Evolutionary conservation across 2,113 vertebrate genomes (phyloP).

Genomic region (Aspiorhynchus laticeps): DNA sequence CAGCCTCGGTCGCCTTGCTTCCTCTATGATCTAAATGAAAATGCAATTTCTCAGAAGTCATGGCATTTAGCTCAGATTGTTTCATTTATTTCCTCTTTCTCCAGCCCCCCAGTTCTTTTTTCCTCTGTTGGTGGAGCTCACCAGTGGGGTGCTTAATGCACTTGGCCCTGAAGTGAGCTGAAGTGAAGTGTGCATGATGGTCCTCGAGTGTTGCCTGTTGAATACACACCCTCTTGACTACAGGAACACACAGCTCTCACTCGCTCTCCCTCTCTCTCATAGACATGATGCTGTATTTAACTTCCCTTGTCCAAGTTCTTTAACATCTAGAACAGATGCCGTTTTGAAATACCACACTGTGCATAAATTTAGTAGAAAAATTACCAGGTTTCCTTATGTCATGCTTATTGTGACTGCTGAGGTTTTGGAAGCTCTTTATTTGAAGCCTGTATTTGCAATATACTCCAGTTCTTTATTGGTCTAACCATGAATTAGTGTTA

Average conservation of each 20-base stretch:
- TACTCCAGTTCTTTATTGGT: background rate
- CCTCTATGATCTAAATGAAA: conserved; percentile 76
- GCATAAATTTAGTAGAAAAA: conserved; percentile 15
- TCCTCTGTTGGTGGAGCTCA: conserved; percentile 58
- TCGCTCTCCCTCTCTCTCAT: conserved; percentile 2
- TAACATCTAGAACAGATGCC: conserved; percentile 9
- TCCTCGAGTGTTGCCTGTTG: conserved; percentile 40
- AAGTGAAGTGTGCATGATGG: conserved; percentile 56
- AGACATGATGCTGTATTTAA: background rate
- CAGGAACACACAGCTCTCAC: background rate
- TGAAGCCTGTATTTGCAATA: conserved; percentile 12
- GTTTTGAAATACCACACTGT: background rate
- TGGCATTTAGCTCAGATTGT: conserved; percentile 37
- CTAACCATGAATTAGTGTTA: background rate
- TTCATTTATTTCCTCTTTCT: conserved; percentile 52
- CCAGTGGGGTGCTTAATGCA: conserved; percentile 54
- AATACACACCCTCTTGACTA: conserved; percentile 38
- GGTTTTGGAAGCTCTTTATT: background rate
- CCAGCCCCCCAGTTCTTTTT: conserved; percentile 37
- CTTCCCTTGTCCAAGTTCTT: background rate
- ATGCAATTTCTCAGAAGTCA: conserved; percentile 83
- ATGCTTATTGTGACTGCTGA: background rate
- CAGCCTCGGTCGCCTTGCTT: background rate
- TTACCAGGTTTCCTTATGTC: background rate
- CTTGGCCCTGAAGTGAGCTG: conserved; percentile 59